A percentile compares a stretch with the other conserved stretches of the same genome.
Evolutionary conservation across 2,888 invertebrate species (phyloP).

Genomic region (Proisotoma minuta): DNA sequence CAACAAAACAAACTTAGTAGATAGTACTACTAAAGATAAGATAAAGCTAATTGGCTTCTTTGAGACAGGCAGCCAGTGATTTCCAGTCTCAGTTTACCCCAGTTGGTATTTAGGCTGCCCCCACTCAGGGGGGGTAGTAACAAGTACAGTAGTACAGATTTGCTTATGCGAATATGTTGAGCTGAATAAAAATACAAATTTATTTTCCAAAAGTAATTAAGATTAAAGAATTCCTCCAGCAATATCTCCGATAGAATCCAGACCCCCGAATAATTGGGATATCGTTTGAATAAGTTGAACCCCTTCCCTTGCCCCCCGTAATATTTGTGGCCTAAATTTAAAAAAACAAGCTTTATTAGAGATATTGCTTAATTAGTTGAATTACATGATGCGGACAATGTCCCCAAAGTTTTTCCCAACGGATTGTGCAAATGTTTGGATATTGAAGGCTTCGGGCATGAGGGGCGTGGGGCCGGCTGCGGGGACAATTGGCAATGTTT

Average conservation of each 20-base stretch:
- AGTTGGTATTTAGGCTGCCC: too few species aligned
- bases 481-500: too few species aligned
- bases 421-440: not conserved
- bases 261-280: conserved; percentile 27
- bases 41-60: too few species aligned
- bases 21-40: too few species aligned
- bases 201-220: too few species aligned
- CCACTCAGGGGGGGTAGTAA: too few species aligned
- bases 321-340: conserved; percentile 46
- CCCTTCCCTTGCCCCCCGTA: conserved; percentile 46
- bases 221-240: conserved; percentile 10
- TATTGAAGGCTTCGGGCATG: conserved; percentile 7
- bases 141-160: too few species aligned
- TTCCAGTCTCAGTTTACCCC: too few species aligned
- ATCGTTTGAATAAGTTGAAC: conserved; percentile 36
- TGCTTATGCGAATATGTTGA: not conserved
- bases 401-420: conserved; percentile 32
- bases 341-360: too few species aligned
- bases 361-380: too few species aligned
- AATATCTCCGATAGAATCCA: conserved; percentile 29
- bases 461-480: not conserved
- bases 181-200: not conserved
- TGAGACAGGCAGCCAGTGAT: too few species aligned
- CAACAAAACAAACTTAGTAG: too few species aligned
- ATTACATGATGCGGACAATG: conserved; percentile 41